Evolutionary conservation across 1,140 invertebrate species (phyloP).

Genomic region (Drosophila sp.): DNA sequence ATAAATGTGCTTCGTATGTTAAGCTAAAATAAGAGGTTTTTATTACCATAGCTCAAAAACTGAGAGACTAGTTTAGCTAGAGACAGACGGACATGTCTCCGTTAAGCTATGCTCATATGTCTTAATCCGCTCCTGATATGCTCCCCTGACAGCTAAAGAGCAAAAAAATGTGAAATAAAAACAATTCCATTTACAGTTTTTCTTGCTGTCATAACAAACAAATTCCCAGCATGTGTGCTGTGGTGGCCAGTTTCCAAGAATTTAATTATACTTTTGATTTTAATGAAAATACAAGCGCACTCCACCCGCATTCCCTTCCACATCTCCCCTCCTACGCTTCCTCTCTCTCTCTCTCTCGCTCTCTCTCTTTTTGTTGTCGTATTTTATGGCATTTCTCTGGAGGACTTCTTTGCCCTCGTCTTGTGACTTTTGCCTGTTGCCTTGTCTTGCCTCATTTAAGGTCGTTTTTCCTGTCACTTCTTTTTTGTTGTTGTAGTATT

Average conservation of each 20-base stretch:
- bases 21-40: too few species aligned
- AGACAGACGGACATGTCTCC: too few species aligned
- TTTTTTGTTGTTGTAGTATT: background rate
- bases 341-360: background rate
- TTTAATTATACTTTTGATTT: constrained; percentile 73
- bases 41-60: too few species aligned
- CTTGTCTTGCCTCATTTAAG: constrained; percentile 39
- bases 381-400: constrained; percentile 20
- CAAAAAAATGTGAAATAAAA: constrained; percentile 23
- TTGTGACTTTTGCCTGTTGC: constrained; percentile 46
- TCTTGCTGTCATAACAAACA: constrained; percentile 68
- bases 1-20: too few species aligned
- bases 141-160: constrained; percentile 28
- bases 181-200: constrained; percentile 53
- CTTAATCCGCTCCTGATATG: background rate
- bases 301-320: background rate
- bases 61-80: too few species aligned
- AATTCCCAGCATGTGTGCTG: constrained; percentile 63
- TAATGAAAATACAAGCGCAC: constrained; percentile 60
- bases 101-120: too few species aligned
- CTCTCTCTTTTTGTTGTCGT: background rate
- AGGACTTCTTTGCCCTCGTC: constrained; percentile 1
- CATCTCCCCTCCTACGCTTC: background rate
- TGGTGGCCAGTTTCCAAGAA: constrained; percentile 42
- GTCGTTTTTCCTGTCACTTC: constrained; percentile 19